A percentile compares a stretch with the other conserved stretches of the same genome.
Evolutionary conservation across 2,797 vertebrate species (phyloP).

Genomic region (Phrynocephalus guinanensis): DNA sequence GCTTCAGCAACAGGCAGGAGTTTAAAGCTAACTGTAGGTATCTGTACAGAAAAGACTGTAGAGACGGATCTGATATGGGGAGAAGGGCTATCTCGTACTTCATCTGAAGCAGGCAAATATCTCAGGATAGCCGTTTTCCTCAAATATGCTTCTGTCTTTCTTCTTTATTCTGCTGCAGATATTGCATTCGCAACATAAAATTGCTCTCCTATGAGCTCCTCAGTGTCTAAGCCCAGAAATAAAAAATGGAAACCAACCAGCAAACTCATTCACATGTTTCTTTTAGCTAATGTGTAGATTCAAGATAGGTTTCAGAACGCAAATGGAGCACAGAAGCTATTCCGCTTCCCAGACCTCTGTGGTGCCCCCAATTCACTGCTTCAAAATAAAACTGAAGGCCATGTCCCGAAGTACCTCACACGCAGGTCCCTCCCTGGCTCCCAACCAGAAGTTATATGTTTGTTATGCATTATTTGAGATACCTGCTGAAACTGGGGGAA

Average conservation of each 20-base stretch:
- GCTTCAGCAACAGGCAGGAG: not conserved
- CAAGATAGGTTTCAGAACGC: not conserved
- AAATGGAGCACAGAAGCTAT: not conserved
- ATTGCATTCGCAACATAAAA: not conserved
- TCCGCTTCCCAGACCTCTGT: not conserved
- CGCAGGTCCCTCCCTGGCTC: not conserved
- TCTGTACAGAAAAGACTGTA: not conserved
- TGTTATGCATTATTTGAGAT: slow-evolving; percentile 3
- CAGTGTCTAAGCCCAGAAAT: not conserved
- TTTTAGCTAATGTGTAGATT: not conserved
- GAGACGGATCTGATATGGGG: too few species aligned
- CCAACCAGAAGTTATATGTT: not conserved
- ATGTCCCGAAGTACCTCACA: too few species aligned
- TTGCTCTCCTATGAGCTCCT: not conserved
- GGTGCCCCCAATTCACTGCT: not conserved
- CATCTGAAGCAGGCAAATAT: too few species aligned
- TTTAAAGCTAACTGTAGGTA: not conserved
- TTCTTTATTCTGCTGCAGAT: not conserved
- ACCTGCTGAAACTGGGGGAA: slow-evolving; percentile 9
- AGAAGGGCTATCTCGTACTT: too few species aligned
- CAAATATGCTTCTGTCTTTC: not conserved
- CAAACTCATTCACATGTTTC: not conserved
- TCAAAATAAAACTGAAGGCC: not conserved
- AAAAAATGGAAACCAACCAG: not conserved
- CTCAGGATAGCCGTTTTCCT: not conserved